Percentiles rank a stretch among this genome's conserved stretches.
Conservation (phyloP, 2,797 vertebrate genomes). For the Hipposideros larvatus region DNA sequence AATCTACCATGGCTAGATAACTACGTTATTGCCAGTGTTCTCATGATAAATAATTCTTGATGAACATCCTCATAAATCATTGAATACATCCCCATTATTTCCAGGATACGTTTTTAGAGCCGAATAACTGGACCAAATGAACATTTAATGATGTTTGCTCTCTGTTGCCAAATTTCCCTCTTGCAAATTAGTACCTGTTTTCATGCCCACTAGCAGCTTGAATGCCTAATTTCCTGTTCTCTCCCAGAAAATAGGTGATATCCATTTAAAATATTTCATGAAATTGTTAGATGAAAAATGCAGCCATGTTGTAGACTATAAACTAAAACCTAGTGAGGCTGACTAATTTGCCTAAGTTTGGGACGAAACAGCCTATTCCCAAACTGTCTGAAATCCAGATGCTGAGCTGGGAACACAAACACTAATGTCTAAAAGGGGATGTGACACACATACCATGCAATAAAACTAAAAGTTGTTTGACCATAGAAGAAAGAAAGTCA, state of each 20-base stretch:
- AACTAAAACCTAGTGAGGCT: not conserved
- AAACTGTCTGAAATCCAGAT: not conserved
- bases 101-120: conserved; percentile 12
- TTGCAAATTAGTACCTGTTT: not conserved
- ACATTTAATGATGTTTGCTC: not conserved
- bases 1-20: not conserved
- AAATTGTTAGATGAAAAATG: conserved; percentile 22
- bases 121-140: not conserved
- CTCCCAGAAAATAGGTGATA: not conserved
- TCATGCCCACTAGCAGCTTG: not conserved
- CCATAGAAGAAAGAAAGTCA: not conserved
- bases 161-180: not conserved
- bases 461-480: not conserved
- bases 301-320: not conserved
- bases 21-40: not conserved
- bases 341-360: not conserved
- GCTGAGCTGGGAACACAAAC: not conserved
- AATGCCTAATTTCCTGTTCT: not conserved
- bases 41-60: conserved; percentile 18
- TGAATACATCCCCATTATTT: not conserved
- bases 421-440: not conserved
- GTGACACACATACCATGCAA: not conserved
- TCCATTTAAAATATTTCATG: conserved; percentile 32
- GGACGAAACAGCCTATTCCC: not conserved
- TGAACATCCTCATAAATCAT: not conserved